Percentiles rank a stretch among this genome's conserved stretches.
phyloP scores from a whole-genome alignment of 2,888 invertebrate species.

The Lasiommata megera region DNA sequence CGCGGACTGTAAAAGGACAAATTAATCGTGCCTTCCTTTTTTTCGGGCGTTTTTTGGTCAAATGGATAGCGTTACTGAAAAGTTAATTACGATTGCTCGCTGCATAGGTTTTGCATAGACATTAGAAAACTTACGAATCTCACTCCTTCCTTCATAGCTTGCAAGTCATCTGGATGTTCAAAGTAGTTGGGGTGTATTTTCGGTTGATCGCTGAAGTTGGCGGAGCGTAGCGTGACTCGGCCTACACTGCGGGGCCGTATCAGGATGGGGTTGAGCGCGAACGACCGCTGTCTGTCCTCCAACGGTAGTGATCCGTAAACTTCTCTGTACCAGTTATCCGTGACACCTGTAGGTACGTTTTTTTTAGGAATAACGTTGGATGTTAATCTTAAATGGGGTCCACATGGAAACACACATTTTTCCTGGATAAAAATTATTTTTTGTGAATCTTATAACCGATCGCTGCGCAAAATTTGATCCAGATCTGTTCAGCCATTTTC shows the following conservation, averaged over 20 bases:
- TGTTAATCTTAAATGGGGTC: neutral
- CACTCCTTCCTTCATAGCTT: constrained; percentile 87
- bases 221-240: constrained; percentile 84
- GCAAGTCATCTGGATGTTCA: constrained; percentile 85
- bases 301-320: constrained; percentile 76
- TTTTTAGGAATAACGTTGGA: neutral
- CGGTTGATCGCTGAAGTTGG: constrained; percentile 89
- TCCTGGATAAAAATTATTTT: too few relatives aligned
- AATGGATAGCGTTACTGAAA: too few relatives aligned
- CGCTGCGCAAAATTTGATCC: too few relatives aligned
- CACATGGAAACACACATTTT: too few relatives aligned
- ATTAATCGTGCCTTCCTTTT: too few relatives aligned
- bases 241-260: constrained; percentile 89
- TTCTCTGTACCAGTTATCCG: constrained; percentile 80
- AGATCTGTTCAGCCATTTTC: too few relatives aligned
- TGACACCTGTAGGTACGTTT: constrained; percentile 61
- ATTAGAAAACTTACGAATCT: constrained; percentile 79
- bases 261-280: constrained; percentile 87
- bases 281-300: constrained; percentile 73
- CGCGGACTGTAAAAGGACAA: too few relatives aligned
- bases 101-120: neutral
- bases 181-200: constrained; percentile 92
- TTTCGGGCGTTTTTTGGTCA: too few relatives aligned
- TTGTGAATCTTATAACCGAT: too few relatives aligned
- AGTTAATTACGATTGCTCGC: too few relatives aligned